Base-by-base conservation (phyloP, 2,113 vertebrate species). In the Saguinus imperator region DNA sequence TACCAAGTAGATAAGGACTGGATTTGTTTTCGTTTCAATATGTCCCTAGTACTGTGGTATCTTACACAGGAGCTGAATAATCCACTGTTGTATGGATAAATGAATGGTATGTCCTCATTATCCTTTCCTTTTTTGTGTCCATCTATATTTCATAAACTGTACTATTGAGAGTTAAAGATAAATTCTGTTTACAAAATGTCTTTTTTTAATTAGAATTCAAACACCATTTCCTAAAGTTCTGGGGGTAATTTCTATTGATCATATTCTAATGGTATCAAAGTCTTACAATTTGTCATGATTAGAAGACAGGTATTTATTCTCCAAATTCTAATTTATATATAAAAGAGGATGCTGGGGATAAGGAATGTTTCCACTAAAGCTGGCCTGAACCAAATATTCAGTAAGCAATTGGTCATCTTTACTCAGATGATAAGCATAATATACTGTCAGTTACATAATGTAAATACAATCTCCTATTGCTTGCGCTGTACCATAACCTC, bases 131-230 rank as follows among this genome's bases (percentile, higher is more conserved):
- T 89, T 40, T 70, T 40, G 14, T 68, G 81, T 40, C 68, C 20
- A 76, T 40, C 9, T 5, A 73, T 3, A 87, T 89, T 90, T 84
- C 72, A 87, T 70, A 90, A 89, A 68, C 32, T 80, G 17, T 83
- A 40, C 66, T 83, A 21, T 11, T 77, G 35, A 73, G 72, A 87
- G 27, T 55, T 90, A 70, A 84, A 75, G 66, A 88, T 80, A 48
- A 93, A 93, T 82, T 55, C 40, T 86, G 4, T 79, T 94, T 82
- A 17, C 73, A 92, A 93, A 75, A n/a, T 75, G 40, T 27, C 27
- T 43, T 21, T 83, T 91, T 77, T 89, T 94, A 32, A 76, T 93
- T 95, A 85, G 12, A 70, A 91, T 76, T 94, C 50, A 85, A 89
- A 77, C 9, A 37, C 18, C 35, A 75, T 87, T 43, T 77, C 12